These are phyloP conservation scores for Caenorhabditis wallacei DNA, from an alignment of 2,888 invertebrate genomes.

Conservation along the genomic window DNA sequence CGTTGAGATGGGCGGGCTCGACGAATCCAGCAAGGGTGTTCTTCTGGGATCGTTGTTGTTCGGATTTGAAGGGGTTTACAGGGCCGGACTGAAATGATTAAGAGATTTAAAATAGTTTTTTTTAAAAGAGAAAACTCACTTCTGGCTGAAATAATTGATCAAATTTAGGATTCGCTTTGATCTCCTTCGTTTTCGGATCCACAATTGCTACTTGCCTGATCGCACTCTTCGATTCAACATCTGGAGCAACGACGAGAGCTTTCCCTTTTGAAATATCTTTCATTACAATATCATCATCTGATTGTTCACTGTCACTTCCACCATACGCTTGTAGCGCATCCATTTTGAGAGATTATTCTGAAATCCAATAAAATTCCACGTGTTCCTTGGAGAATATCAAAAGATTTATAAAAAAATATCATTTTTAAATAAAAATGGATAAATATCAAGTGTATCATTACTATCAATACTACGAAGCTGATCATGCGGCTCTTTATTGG, in stretches of 20 bases:
- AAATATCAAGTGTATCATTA: slow-evolving; percentile 59
- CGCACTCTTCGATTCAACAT: slow-evolving; percentile 67
- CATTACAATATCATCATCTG: slow-evolving; percentile 59
- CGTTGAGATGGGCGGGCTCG: slow-evolving; percentile 95
- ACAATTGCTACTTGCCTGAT: slow-evolving; percentile 84
- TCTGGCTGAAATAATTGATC: slow-evolving; percentile 94
- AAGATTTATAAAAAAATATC: not conserved
- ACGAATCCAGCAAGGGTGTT: slow-evolving; percentile 96
- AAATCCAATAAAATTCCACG: not conserved
- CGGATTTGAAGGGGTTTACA: slow-evolving; percentile 93
- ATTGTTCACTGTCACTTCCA: slow-evolving; percentile 64
- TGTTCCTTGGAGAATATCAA: not conserved
- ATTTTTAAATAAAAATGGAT: slow-evolving; percentile 29
- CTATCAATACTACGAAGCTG: slow-evolving; percentile 3
- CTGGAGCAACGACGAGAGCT: slow-evolving; percentile 69
- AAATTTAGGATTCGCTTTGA: slow-evolving; percentile 93
- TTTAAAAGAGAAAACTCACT: slow-evolving; percentile 31
- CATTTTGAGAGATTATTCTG: slow-evolving; percentile 46
- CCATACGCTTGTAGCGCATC: slow-evolving; percentile 65
- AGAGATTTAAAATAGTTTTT: not conserved
- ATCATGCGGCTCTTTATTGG: slow-evolving; percentile 21
- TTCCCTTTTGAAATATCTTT: slow-evolving; percentile 24
- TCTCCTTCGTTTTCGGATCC: slow-evolving; percentile 90
- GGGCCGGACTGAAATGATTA: slow-evolving; percentile 87
- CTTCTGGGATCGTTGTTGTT: slow-evolving; percentile 91